phyloP scores from a whole-genome alignment of 2,113 vertebrate genomes.

The Callipepla squamata region DNA sequence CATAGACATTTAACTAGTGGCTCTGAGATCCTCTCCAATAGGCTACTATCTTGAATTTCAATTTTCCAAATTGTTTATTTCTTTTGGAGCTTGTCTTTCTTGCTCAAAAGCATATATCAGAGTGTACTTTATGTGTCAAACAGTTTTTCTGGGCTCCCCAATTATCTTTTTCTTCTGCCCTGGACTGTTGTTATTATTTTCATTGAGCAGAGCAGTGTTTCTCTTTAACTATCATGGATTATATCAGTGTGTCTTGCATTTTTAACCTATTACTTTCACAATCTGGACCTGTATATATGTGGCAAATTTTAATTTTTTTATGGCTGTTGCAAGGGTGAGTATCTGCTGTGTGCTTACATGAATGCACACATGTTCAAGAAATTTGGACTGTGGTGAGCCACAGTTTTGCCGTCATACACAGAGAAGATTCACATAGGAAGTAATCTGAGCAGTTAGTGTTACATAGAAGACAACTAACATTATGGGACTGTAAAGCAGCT shows the following conservation, averaged over 20 bases:
- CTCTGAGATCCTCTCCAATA: background rate
- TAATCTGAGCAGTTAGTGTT: background rate
- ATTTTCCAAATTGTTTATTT: background rate
- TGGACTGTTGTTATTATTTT: background rate
- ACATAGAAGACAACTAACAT: background rate
- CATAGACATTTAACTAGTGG: background rate
- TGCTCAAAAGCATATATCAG: background rate
- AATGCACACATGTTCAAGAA: background rate
- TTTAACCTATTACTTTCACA: background rate
- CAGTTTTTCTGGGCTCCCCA: background rate
- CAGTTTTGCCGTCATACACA: background rate
- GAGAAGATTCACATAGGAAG: background rate
- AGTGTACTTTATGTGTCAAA: background rate
- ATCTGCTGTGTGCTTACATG: background rate
- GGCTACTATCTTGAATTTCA: background rate
- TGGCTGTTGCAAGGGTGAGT: background rate
- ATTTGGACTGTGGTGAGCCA: accelerated
- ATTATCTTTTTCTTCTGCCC: background rate
- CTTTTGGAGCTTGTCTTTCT: background rate
- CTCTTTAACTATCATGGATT: background rate
- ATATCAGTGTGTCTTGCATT: background rate
- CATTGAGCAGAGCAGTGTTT: background rate
- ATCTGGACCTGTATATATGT: background rate
- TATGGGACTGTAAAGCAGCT: background rate
- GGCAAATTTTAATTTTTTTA: background rate